Conservation (phyloP, 1,140 invertebrate species). For the Pseudobourletiella spinata region DNA sequence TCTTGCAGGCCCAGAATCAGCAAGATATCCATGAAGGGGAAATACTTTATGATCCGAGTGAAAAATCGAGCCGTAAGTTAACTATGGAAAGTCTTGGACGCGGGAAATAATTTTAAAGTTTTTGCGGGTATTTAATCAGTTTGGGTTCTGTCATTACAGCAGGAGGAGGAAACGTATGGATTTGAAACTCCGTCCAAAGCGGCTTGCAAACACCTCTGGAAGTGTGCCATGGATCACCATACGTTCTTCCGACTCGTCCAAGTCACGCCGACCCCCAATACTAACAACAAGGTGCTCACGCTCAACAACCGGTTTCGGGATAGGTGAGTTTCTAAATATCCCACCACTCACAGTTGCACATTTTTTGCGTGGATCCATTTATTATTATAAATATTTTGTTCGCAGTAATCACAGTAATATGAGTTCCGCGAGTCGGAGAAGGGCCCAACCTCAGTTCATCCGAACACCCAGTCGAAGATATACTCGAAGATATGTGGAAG, state of each 20-base stretch:
- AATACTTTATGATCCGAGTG: conserved; percentile 91
- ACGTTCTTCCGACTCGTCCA: conserved; percentile 90
- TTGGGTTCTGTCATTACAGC: conserved; percentile 47
- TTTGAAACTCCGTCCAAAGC: conserved; percentile 88
- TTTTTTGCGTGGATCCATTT: not conserved
- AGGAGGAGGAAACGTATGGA: conserved; percentile 89
- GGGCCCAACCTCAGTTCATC: conserved; percentile 68
- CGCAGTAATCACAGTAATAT: conserved; percentile 19
- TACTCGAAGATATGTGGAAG: conserved; percentile 59
- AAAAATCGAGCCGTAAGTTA: conserved; percentile 86
- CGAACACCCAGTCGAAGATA: conserved; percentile 75
- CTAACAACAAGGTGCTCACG: conserved; percentile 58
- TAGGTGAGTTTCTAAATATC: conserved; percentile 48
- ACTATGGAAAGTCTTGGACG: not conserved
- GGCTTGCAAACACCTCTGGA: conserved; percentile 96
- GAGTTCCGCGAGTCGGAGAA: conserved; percentile 19
- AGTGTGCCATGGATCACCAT: conserved; percentile 96
- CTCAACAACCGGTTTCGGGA: conserved; percentile 60
- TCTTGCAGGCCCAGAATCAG: conserved; percentile 70
- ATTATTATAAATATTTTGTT: too few species aligned
- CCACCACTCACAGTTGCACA: not conserved
- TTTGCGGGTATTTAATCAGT: too few species aligned
- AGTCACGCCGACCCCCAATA: conserved; percentile 52
- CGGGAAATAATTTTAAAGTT: not conserved
- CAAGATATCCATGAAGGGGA: conserved; percentile 91